These are phyloP conservation scores for Pristionchus maxplancki DNA, from an alignment of 2,888 invertebrate genomes.

Conservation along the genomic window DNA sequence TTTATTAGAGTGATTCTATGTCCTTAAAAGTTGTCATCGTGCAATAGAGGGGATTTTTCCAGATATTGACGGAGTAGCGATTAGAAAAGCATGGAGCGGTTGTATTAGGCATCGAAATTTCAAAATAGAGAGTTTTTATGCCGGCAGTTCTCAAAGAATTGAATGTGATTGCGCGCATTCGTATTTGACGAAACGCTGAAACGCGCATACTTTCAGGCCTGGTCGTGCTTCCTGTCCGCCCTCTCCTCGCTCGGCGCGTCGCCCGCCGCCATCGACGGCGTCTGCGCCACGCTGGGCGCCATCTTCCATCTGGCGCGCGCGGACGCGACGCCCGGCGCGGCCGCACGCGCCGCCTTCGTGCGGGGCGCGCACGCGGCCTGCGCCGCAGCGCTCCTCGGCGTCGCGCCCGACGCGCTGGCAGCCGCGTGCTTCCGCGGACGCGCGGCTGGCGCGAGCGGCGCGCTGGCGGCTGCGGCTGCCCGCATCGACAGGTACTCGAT, in stretches of 20 bases:
- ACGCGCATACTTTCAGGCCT: conserved; percentile 86
- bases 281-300: conserved; percentile 92
- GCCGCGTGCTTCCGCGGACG: conserved; percentile 84
- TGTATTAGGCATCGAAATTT: too few species aligned
- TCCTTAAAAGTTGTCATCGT: too few species aligned
- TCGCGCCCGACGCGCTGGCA: conserved; percentile 88
- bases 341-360: conserved; percentile 81
- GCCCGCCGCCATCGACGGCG: conserved; percentile 87
- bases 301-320: conserved; percentile 93
- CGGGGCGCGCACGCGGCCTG: conserved; percentile 83
- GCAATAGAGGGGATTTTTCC: too few species aligned
- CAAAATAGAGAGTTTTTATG: too few species aligned
- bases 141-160: too few species aligned
- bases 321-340: conserved; percentile 74
- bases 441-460: conserved; percentile 25
- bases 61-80: too few species aligned
- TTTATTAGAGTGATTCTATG: too few species aligned
- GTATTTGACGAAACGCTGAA: too few species aligned
- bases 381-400: conserved; percentile 87
- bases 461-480: not conserved
- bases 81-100: too few species aligned
- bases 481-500: conserved; percentile 62
- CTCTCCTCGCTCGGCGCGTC: conserved; percentile 87
- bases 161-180: too few species aligned
- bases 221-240: conserved; percentile 87